Evolutionary conservation across 30 jellyfish, hydroid and myxozoan genomes (phyloP), one percentile per base, ranked within the genome.

Genomic region (Kudoa iwatai): DNA sequence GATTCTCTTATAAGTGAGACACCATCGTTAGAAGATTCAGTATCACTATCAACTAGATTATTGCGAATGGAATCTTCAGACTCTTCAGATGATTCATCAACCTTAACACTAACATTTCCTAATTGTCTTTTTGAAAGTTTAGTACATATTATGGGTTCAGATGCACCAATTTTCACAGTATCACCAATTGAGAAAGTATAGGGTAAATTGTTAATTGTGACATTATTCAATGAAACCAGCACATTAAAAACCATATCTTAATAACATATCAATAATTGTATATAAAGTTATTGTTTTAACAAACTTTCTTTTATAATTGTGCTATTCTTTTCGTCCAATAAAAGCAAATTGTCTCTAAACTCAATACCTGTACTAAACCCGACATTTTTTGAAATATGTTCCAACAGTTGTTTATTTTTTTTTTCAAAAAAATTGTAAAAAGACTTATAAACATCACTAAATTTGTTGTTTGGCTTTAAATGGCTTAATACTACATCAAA

Each of bases 281-380:
- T n/a, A n/a, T n/a, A n/a, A n/a, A n/a, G n/a, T n/a, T n/a, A n/a
- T n/a, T n/a, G n/a, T n/a, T n/a, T n/a, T n/a, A n/a, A n/a, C n/a
- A n/a, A n/a, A n/a, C n/a, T n/a, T n/a, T n/a, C n/a, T 19, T 36
- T 17, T 25, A 20, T 36, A 49, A 26, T 13, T 9, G 36, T 13
- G 9, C 9, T 13, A 28, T 28, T 28, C 13, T 28, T 28, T 9
- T 13, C 9, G 36, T 77, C 96, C 6, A 77, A 23, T 15, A 77
- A 44, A 35, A 63, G 30, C 14, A 84, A 60, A 19, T 86, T 86
- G 47, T 77, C 96, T 30, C 96, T 53, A 44, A 77, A 77, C 36
- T 77, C 96, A 11, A 77, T 62, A 6, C 96, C 96, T 48, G 96
- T 77, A 1, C 55, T 88, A 42, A 77, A 77, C 88, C 98, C 98